Conservation (phyloP, 2,888 invertebrate genomes). For the Polydrusus tereticollis region DNA sequence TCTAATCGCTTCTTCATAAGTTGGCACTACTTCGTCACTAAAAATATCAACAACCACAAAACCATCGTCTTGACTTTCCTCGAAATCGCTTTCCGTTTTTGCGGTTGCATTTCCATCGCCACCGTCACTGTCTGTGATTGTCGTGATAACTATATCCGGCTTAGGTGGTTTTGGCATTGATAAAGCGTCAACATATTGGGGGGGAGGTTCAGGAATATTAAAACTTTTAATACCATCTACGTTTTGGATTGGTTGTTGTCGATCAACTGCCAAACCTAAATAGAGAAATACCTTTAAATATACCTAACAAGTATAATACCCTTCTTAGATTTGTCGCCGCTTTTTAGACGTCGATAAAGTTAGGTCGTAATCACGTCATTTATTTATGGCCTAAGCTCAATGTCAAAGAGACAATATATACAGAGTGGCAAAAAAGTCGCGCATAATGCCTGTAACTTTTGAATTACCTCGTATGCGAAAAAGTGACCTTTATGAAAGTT, state of each 20-base stretch:
- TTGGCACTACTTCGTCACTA: slow-evolving; percentile 26
- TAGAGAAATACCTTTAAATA: too few species aligned
- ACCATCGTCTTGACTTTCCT: neutral
- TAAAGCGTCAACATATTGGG: slow-evolving; percentile 30
- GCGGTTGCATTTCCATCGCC: neutral
- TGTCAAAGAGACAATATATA: too few species aligned
- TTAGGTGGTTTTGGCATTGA: slow-evolving; percentile 24
- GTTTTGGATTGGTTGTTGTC: neutral
- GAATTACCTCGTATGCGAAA: too few species aligned
- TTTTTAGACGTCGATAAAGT: too few species aligned
- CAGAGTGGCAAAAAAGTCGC: too few species aligned
- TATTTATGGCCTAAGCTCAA: too few species aligned
- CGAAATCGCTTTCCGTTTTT: neutral
- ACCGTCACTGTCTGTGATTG: neutral
- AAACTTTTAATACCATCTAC: neutral
- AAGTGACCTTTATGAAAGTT: too few species aligned
- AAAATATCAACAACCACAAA: slow-evolving; percentile 8
- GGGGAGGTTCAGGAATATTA: slow-evolving; percentile 8
- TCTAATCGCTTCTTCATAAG: slow-evolving; percentile 34
- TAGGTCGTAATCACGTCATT: too few species aligned
- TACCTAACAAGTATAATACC: too few species aligned
- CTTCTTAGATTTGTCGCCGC: too few species aligned
- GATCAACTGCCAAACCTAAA: neutral
- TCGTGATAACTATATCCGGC: neutral
- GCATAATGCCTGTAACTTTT: too few species aligned